Percentiles rank a stretch among this genome's conserved stretches.
Evolutionary conservation across 2,888 invertebrate species (phyloP).

Genomic region (Ceramica pisi): DNA sequence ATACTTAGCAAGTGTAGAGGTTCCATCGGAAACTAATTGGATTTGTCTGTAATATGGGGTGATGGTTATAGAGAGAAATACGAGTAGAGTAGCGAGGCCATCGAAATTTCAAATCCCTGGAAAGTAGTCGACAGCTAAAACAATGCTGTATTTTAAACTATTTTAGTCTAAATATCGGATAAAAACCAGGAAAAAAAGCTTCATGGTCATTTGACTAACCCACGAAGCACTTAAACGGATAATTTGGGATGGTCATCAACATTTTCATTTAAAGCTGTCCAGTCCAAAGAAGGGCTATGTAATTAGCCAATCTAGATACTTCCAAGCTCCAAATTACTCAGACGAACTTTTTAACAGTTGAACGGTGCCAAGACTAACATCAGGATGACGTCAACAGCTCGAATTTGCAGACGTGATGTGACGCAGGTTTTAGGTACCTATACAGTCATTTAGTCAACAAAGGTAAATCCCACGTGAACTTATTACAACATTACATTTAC

Average conservation of each 20-base stretch:
- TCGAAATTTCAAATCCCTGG: not conserved
- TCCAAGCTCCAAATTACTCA: constrained; percentile 10
- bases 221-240: not conserved
- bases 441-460: constrained; percentile 28
- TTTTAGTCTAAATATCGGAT: too few species aligned
- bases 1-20: not conserved
- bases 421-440: constrained; percentile 18
- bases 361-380: not conserved
- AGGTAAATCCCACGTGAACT: constrained; percentile 29
- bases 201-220: not conserved
- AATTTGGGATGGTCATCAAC: not conserved
- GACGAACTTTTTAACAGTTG: constrained; percentile 9
- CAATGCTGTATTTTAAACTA: not conserved
- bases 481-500: constrained; percentile 2
- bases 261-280: not conserved
- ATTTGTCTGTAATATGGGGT: constrained; percentile 4
- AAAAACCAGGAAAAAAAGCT: not conserved
- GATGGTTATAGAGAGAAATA: constrained; percentile 1
- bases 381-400: constrained; percentile 37
- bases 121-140: not conserved
- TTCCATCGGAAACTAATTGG: constrained; percentile 34
- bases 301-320: not conserved
- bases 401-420: constrained; percentile 48
- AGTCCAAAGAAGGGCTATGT: not conserved
- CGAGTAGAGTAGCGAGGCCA: constrained; percentile 15